Percentiles rank a stretch among this genome's conserved stretches.
Conservation (phyloP, 2,113 vertebrate species). For the Pterocles orientalis region DNA sequence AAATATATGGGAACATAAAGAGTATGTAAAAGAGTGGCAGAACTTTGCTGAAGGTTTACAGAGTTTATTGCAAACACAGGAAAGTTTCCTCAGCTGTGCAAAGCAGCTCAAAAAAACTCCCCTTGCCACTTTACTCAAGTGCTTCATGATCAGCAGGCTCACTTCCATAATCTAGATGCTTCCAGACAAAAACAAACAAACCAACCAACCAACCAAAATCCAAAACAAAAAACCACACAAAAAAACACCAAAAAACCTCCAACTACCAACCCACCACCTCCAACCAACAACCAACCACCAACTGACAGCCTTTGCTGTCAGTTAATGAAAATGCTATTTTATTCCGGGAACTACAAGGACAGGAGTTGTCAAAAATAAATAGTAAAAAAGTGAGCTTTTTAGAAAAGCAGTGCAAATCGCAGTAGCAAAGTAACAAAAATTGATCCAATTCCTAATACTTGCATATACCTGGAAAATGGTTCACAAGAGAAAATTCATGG, state of each 20-base stretch:
- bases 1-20: neutral
- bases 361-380: neutral
- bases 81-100: neutral
- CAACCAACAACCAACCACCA: too few species aligned
- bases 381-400: neutral
- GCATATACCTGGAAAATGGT: neutral
- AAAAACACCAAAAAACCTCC: neutral
- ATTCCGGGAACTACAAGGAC: neutral
- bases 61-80: neutral
- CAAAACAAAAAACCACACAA: neutral
- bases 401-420: neutral
- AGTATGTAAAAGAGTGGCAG: conserved; percentile 6
- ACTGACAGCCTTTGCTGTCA: neutral
- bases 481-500: neutral
- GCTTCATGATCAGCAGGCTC: conserved; percentile 20
- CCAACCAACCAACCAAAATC: neutral
- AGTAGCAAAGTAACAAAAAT: neutral
- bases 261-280: neutral
- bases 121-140: neutral
- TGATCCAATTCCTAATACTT: neutral
- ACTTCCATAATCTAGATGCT: neutral
- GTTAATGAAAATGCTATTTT: neutral
- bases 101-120: too few species aligned
- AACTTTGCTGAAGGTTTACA: conserved; percentile 32
- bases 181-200: neutral